Evolutionary conservation across 2,888 invertebrate species (phyloP), one percentile per base, ranked within the genome.

Genomic region (Cantharis lateralis): DNA sequence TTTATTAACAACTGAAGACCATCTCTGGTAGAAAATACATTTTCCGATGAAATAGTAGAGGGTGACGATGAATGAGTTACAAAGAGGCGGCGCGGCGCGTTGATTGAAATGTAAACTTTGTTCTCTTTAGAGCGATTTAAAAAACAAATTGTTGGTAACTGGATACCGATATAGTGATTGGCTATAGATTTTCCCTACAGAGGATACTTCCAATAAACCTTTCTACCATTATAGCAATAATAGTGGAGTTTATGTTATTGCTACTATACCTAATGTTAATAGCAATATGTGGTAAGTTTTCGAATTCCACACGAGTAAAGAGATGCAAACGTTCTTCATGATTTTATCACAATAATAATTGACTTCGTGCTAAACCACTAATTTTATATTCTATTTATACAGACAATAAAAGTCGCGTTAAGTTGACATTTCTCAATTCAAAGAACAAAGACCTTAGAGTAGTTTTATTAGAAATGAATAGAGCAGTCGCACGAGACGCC

Each of bases 381-480:
- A 48, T 48, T 48, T 48, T 7, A n/a, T 48, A 48, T 48, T 48
- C 48, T 48, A 48, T 48, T 48, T 48, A 48, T 48, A 62, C 16
- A 28, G 62, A 69, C 26, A 26, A 18, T 66, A 66, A 74, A 70
- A 62, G 70, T 61, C 70, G 69, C 63, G 70, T 28, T 26, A 62
- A 74, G 62, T 66, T 75, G 68, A 71, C 71, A 75, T 72, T 72
- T 66, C 62, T 15, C 61, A 68, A 26, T 15, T 32, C 48, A 64
- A 62, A 66, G 74, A 77, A 77, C 74, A 77, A 77, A 77, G 77
- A 77, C 77, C 77, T 77, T 77, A 66, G 20, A 20, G 72, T 64
- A 61, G 70, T 66, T 77, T 75, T 77, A 77, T 74, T 73, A 74
- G 63, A 77, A 74, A 70, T 74, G 74, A 74, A 75, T 74, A 69